Conservation (phyloP, 2,797 vertebrate species). For the Helostoma temminkii region DNA sequence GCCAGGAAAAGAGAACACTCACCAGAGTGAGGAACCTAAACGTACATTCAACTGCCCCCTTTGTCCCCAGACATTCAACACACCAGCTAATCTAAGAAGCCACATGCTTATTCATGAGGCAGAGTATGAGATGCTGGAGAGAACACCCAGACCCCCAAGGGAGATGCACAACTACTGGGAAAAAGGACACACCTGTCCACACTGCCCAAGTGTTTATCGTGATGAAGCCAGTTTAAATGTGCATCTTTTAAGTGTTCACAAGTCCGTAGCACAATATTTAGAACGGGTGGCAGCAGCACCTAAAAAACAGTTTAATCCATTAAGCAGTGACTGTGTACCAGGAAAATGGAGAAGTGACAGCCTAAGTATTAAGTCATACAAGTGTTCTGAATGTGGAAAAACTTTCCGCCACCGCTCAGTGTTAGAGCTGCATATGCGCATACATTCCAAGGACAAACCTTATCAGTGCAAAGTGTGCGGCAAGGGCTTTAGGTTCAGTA, state of each 20-base stretch:
- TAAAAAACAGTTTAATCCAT: constrained; percentile 41
- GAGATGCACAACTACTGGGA: constrained; percentile 64
- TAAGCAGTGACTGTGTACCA: constrained; percentile 58
- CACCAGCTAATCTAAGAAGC: constrained; percentile 77
- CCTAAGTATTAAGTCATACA: constrained; percentile 72
- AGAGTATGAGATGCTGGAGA: constrained; percentile 77
- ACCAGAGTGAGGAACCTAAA: constrained; percentile 63
- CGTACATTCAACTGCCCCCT: constrained; percentile 81
- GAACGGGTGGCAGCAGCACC: constrained; percentile 60
- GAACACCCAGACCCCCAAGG: constrained; percentile 35
- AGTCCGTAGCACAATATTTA: constrained; percentile 61
- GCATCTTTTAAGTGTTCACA: constrained; percentile 78
- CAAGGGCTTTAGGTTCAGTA: constrained; percentile 86
- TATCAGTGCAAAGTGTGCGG: constrained; percentile 86
- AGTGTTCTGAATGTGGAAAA: constrained; percentile 85
- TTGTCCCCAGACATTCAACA: constrained; percentile 75
- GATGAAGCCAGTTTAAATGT: constrained; percentile 77
- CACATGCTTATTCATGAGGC: constrained; percentile 86
- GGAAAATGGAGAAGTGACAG: constrained; percentile 65
- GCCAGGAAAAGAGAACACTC: constrained; percentile 76
- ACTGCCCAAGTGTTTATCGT: constrained; percentile 79
- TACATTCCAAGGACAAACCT: constrained; percentile 86
- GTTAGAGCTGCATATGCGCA: constrained; percentile 86
- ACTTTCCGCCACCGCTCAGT: constrained; percentile 86
- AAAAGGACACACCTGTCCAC: constrained; percentile 76